Conservation (phyloP, 2,888 invertebrate genomes). For the Acanthosepion lycidas region DNA sequence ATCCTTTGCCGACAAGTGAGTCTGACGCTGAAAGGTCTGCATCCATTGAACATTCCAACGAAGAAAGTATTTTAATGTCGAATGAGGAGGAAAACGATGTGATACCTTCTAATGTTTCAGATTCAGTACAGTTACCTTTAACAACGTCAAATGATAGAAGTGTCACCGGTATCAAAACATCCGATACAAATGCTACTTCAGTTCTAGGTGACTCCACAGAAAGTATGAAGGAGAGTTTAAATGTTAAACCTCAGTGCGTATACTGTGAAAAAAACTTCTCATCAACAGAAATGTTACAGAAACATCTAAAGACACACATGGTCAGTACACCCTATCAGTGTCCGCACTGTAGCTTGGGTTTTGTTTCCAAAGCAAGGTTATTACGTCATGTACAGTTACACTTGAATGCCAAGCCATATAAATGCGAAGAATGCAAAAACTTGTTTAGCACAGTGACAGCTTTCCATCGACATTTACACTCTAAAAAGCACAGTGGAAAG, state of each 20-base stretch:
- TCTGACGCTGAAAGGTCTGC: neutral
- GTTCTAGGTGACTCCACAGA: neutral
- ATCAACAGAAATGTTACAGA: neutral
- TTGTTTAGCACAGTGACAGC: constrained; percentile 38
- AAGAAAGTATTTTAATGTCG: neutral
- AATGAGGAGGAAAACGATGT: neutral
- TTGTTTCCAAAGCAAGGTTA: constrained; percentile 25
- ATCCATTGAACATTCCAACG: neutral
- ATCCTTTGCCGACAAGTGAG: neutral
- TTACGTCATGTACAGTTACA: neutral
- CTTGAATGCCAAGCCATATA: neutral
- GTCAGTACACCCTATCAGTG: constrained; percentile 40
- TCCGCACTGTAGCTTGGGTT: neutral
- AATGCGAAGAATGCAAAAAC: constrained; percentile 37
- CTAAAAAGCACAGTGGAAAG: neutral
- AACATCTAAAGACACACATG: constrained; percentile 39
- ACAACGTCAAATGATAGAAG: neutral
- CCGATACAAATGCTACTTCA: neutral
- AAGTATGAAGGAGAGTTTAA: neutral
- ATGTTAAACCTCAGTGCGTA: neutral
- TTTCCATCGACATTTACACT: constrained; percentile 43
- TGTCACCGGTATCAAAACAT: neutral
- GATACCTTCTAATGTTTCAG: neutral
- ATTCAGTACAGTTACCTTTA: neutral
- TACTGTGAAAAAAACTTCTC: constrained; percentile 13